A percentile compares a stretch with the other conserved stretches of the same genome.
Conservation (phyloP, 1,140 invertebrate species). For the Armadillidium nasatum region DNA sequence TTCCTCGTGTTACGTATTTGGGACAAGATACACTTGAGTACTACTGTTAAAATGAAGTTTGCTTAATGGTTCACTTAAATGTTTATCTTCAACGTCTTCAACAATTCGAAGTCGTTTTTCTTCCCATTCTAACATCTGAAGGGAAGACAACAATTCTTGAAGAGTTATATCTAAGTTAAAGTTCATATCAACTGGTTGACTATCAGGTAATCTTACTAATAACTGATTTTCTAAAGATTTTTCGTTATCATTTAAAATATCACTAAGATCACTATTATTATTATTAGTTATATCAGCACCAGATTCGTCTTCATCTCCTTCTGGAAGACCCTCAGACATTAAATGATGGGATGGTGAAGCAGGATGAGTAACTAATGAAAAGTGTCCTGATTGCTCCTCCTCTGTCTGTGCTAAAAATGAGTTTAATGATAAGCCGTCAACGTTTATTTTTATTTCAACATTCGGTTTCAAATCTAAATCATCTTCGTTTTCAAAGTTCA, state of each 20-base stretch:
- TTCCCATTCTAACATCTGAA: conserved; percentile 1
- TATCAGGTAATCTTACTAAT: no score
- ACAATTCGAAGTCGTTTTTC: neutral
- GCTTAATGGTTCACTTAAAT: neutral
- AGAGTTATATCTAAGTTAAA: no score
- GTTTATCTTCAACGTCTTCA: neutral
- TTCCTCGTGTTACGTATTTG: neutral
- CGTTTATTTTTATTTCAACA: neutral
- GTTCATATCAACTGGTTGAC: no score
- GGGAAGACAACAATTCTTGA: neutral
- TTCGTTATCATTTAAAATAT: no score
- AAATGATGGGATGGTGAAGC: neutral
- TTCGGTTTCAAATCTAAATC: neutral
- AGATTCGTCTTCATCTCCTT: no score
- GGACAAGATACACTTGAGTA: neutral
- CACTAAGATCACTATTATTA: no score
- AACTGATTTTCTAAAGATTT: no score
- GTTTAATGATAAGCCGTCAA: neutral
- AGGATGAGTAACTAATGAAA: neutral
- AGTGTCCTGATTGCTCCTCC: neutral
- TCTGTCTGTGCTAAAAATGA: neutral
- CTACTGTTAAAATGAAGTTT: conserved; percentile 1
- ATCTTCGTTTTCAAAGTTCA: neutral
- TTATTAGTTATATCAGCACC: no score
- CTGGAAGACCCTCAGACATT: no score